Evolutionary conservation across 1,140 invertebrate species (phyloP), one percentile per base, ranked within the genome.

Genomic region (Chrysomallon squamiferum): DNA sequence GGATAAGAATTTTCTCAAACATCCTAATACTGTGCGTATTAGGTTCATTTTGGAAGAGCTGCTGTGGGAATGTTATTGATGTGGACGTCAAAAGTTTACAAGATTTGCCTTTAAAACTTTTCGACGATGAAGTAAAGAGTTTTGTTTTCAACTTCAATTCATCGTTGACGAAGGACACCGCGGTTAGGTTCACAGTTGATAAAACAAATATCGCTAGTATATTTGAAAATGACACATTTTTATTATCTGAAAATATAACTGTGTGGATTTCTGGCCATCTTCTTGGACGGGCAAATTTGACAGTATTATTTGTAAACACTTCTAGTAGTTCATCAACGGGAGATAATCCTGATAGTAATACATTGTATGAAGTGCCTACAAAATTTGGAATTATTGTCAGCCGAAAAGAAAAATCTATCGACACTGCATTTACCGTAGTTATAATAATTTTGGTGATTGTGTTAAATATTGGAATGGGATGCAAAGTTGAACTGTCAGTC

Each of bases 381-480:
- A 54, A 54, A 54, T 76, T 67, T 47, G 61, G 71, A 38, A 62
- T 84, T 4, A 67, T 76, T 9, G 78, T 83, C 0, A 74, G 72
- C 35, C 69, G 77, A 56, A 52, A 68, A 22, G 66, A 73, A 22
- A 64, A 73, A 59, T 62, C 69, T 1, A 52, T 84, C 4, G 79
- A 85, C 68, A 73, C 65, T 18, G 66, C 77, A 5, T 86, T 86
- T 60, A 78, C 77, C 29, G 77, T 68, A 1, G 59, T 76, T 22
- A 72, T 85, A 1, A 74, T 79, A 15, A 52, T 81, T 1, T 72
- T 86, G 30, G 76, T 86, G 11, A 74, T 84, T 22, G 20, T 84
- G 25, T 79, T 78, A 33, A 86, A 82, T 69, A 62, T 86, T 64
- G 82, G 80, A 22, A 86, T 87, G 83, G 86, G 86, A 18, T 81